phyloP scores from a whole-genome alignment of 2,888 invertebrate genomes.

The Rhimphoctona megacephalus region DNA sequence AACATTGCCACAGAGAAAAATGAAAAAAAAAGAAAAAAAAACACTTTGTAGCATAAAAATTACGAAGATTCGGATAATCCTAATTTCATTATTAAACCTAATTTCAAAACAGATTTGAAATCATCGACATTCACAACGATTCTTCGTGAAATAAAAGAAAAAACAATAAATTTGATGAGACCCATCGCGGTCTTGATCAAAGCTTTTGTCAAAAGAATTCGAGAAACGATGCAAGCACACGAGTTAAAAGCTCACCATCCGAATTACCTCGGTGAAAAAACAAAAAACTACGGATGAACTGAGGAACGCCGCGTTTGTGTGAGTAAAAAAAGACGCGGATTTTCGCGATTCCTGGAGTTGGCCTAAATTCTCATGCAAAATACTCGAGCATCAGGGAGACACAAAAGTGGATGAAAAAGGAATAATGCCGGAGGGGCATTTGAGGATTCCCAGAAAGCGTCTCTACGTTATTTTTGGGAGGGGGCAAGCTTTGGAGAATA shows the following conservation, averaged over 20 bases:
- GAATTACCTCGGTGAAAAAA: neutral
- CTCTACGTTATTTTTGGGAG: slow-evolving; percentile 55
- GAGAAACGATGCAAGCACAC: neutral
- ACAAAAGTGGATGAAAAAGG: slow-evolving; percentile 35
- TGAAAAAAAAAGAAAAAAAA: neutral
- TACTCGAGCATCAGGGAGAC: slow-evolving; percentile 25
- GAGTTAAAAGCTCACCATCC: neutral
- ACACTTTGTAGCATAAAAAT: neutral
- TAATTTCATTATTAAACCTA: neutral
- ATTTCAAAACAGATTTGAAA: neutral
- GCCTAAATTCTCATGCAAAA: slow-evolving; percentile 63
- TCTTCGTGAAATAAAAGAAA: no score
- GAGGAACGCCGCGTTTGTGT: neutral
- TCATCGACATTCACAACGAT: neutral
- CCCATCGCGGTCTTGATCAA: neutral
- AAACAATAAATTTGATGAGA: neutral
- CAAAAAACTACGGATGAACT: neutral
- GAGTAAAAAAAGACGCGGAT: slow-evolving; percentile 25
- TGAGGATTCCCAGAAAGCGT: slow-evolving; percentile 63
- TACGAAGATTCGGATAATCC: neutral
- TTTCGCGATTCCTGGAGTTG: slow-evolving; percentile 59
- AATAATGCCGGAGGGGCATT: slow-evolving; percentile 43
- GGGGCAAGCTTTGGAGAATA: slow-evolving; percentile 16
- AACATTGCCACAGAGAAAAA: neutral
- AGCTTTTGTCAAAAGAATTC: neutral